These are phyloP conservation scores for Chrysocyon brachyurus DNA, from an alignment of 2,797 vertebrate species.

Conservation along the genomic window DNA sequence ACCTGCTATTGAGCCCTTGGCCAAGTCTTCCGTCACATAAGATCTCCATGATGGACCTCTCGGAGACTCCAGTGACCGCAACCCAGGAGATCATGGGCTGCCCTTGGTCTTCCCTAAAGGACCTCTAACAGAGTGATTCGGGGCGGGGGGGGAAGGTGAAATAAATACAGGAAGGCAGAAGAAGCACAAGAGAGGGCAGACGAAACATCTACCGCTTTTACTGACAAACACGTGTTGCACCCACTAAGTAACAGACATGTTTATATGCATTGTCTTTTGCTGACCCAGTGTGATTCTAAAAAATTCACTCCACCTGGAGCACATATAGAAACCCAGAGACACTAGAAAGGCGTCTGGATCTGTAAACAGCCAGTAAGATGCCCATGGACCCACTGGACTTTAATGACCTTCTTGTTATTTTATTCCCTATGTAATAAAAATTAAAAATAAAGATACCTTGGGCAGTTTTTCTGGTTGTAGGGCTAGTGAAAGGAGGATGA, in stretches of 20 bases:
- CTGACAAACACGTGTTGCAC: not conserved
- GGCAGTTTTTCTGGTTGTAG: not conserved
- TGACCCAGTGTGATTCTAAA: not conserved
- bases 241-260: not conserved
- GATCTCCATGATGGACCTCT: not conserved
- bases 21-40: not conserved
- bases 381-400: not conserved
- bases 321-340: not conserved
- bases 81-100: not conserved
- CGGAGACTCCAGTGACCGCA: not conserved
- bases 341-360: not conserved
- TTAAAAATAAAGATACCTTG: not conserved
- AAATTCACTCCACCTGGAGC: not conserved
- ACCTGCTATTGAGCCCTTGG: constrained; percentile 14
- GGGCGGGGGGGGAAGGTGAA: not conserved
- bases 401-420: not conserved
- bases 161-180: not conserved
- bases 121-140: not conserved
- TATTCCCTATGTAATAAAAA: not conserved
- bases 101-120: not conserved
- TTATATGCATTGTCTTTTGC: not conserved
- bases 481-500: not conserved
- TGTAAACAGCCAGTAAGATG: not conserved
- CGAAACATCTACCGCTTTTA: not conserved
- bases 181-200: not conserved